Conservation (phyloP, 2,113 vertebrate species). For the Microcebus tavaratra region DNA sequence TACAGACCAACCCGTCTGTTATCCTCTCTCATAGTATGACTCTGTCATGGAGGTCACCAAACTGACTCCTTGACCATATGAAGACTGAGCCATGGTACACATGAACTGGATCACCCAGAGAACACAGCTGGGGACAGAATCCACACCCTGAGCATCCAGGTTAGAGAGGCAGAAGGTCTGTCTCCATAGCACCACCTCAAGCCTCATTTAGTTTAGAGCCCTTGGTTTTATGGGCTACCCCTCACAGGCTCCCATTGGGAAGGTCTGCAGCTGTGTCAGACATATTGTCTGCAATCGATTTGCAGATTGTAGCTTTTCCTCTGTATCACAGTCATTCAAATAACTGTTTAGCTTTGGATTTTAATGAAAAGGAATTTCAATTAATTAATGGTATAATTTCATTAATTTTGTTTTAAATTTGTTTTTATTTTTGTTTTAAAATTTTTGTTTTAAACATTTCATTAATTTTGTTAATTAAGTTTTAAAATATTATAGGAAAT, state of each 20-base stretch:
- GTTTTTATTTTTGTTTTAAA: too few species aligned
- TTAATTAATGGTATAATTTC: not conserved
- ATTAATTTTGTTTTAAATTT: not conserved
- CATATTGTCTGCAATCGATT: not conserved
- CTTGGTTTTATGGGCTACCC: not conserved
- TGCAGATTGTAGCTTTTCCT: not conserved
- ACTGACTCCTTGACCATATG: not conserved
- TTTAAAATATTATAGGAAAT: not conserved
- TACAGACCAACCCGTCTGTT: not conserved
- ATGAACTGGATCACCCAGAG: not conserved
- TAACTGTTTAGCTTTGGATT: not conserved
- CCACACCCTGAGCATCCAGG: not conserved
- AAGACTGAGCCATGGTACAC: too few species aligned
- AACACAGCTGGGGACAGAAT: not conserved
- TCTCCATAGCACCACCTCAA: not conserved
- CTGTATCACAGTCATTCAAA: not conserved
- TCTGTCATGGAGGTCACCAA: not conserved
- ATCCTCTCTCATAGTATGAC: not conserved
- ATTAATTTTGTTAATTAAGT: not conserved
- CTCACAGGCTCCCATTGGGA: not conserved
- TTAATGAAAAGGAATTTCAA: not conserved
- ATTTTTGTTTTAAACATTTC: too few species aligned
- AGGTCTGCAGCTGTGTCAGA: not conserved
- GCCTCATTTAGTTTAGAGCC: too few species aligned
- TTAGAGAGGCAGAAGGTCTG: not conserved